phyloP scores from a whole-genome alignment of 1,140 invertebrate species.

The Drosophila sulfurigaster region DNA sequence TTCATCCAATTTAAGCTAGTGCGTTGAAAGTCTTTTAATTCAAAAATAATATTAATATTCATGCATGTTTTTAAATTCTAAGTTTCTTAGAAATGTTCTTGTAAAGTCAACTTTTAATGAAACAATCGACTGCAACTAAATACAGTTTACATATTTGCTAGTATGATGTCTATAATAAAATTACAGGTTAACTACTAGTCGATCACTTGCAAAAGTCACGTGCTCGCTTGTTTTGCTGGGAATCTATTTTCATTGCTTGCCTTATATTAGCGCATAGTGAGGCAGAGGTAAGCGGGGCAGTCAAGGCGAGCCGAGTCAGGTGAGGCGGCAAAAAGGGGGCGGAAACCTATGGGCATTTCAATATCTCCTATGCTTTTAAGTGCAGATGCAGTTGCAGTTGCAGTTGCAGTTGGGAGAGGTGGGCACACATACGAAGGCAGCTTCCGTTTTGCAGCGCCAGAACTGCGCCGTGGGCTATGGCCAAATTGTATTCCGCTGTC shows the following conservation, averaged over 20 bases:
- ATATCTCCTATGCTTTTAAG: constrained; percentile 77
- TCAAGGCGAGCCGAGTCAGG: not conserved
- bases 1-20: too few relatives aligned
- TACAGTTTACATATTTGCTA: not conserved
- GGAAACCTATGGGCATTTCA: constrained; percentile 61
- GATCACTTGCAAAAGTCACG: not conserved
- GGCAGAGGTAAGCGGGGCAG: constrained; percentile 48
- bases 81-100: too few relatives aligned
- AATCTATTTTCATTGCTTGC: constrained; percentile 80
- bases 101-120: too few relatives aligned
- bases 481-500: constrained; percentile 77
- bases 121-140: not conserved
- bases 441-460: constrained; percentile 14
- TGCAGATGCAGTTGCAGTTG: constrained; percentile 60
- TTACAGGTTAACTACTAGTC: not conserved
- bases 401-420: not conserved
- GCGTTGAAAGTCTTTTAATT: too few relatives aligned
- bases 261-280: constrained; percentile 74
- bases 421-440: constrained; percentile 12
- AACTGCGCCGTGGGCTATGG: constrained; percentile 56
- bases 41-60: too few relatives aligned
- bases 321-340: constrained; percentile 18
- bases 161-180: not conserved
- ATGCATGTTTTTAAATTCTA: too few relatives aligned
- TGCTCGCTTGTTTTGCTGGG: not conserved